Conservation (phyloP, 1,140 invertebrate genomes). For the Branchinecta lynchi region DNA sequence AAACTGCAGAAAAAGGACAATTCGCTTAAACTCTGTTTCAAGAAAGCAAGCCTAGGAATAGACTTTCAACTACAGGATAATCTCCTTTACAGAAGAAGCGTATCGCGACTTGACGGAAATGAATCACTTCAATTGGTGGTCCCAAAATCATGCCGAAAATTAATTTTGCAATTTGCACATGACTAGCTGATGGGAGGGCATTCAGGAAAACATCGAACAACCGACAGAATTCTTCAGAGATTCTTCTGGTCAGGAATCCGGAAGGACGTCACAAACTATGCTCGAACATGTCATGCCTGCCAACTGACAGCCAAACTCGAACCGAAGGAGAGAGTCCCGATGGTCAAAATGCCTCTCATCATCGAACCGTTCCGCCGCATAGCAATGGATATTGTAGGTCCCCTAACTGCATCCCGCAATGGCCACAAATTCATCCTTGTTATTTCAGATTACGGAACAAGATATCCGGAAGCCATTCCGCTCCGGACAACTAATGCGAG, state of each 20-base stretch:
- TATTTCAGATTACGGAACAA: slow-evolving; percentile 26
- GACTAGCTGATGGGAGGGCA: no score
- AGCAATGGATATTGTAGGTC: slow-evolving; percentile 22
- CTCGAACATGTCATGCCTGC: slow-evolving; percentile 21
- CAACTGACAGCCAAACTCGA: slow-evolving; percentile 19
- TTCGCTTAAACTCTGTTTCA: no score
- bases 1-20: no score
- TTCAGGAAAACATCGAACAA: slow-evolving; percentile 19
- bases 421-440: slow-evolving; percentile 27
- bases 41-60: no score
- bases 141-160: no score
- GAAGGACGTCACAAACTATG: slow-evolving; percentile 22
- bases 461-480: no score
- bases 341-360: neutral
- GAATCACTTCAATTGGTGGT: no score
- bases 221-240: slow-evolving; percentile 12
- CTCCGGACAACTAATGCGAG: no score
- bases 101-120: no score
- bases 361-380: slow-evolving; percentile 17
- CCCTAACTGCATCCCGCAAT: slow-evolving; percentile 17
- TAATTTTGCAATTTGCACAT: no score
- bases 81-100: no score
- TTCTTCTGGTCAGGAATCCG: slow-evolving; percentile 22
- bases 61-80: no score
- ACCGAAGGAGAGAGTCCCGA: slow-evolving; percentile 12